These are phyloP conservation scores for Pygoscelis antarcticus DNA, from an alignment of 2,113 vertebrate species.

Conservation along the genomic window DNA sequence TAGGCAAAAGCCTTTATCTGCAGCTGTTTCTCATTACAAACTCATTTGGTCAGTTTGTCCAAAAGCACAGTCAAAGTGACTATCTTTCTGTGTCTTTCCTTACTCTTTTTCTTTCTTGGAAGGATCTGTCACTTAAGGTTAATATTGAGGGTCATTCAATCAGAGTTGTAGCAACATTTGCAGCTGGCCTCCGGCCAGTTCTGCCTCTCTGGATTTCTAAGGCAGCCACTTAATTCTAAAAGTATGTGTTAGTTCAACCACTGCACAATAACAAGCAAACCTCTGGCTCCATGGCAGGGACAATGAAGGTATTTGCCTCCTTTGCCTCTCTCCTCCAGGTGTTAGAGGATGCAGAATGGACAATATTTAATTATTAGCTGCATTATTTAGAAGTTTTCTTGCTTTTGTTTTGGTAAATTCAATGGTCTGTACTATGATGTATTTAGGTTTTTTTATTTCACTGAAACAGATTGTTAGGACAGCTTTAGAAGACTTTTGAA, in stretches of 20 bases:
- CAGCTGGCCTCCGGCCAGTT: slow-evolving; percentile 29
- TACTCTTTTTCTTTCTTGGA: background rate
- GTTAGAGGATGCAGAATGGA: background rate
- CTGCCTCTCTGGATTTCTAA: slow-evolving; percentile 39
- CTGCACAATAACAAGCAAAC: background rate
- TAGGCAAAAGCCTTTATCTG: background rate
- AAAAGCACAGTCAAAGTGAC: slow-evolving; percentile 17
- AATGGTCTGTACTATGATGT: background rate
- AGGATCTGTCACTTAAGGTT: slow-evolving; percentile 45
- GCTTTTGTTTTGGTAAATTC: background rate
- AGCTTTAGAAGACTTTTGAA: background rate
- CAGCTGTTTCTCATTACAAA: background rate
- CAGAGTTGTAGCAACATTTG: background rate
- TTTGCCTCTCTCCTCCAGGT: background rate
- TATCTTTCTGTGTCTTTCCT: background rate
- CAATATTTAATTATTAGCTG: background rate
- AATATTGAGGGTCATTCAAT: slow-evolving; percentile 26
- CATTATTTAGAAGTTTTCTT: background rate
- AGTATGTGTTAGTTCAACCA: background rate
- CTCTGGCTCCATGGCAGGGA: background rate
- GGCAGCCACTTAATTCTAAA: background rate
- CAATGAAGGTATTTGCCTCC: background rate
- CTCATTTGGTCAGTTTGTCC: background rate
- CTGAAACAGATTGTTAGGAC: background rate
- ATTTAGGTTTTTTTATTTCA: background rate